Evolutionary conservation across 2,113 vertebrate species (phyloP).

Genomic region (Cyprinus carpio): DNA sequence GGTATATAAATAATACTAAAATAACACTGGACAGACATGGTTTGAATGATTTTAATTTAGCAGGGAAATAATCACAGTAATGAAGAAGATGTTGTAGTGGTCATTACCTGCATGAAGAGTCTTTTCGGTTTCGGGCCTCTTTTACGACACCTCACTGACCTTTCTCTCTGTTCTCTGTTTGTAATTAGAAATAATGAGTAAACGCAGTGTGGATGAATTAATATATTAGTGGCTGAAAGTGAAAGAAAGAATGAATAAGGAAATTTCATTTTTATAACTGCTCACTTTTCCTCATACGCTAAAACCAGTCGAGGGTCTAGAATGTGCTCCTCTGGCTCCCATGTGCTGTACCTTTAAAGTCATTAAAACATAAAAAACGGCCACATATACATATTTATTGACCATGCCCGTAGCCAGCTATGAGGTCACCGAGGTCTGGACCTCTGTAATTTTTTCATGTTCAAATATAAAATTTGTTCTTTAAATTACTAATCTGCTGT

Average conservation of each 20-base stretch:
- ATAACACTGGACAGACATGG: not conserved
- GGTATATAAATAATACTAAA: too few relatives aligned
- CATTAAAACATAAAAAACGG: not conserved
- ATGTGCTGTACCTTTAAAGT: slow-evolving; percentile 91
- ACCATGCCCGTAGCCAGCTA: not conserved
- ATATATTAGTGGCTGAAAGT: not conserved
- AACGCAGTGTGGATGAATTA: not conserved
- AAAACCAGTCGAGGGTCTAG: slow-evolving; percentile 93
- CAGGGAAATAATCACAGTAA: not conserved
- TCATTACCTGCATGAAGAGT: slow-evolving; percentile 86
- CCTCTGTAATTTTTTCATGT: too few relatives aligned
- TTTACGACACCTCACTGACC: slow-evolving; percentile 84
- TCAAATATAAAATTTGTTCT: too few relatives aligned
- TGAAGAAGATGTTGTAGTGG: not conserved
- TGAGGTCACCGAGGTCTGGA: too few relatives aligned
- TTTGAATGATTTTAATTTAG: not conserved
- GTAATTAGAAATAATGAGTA: slow-evolving; percentile 13
- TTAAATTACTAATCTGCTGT: too few relatives aligned
- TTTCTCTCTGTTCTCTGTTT: slow-evolving; percentile 90
- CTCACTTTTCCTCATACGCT: slow-evolving; percentile 96
- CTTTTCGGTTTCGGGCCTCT: slow-evolving; percentile 89
- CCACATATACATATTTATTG: not conserved
- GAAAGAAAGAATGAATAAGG: not conserved
- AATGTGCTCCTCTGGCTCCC: slow-evolving; percentile 98
- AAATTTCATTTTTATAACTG: not conserved